Percentiles rank a stretch among this genome's conserved stretches.
Evolutionary conservation across 2,797 vertebrate species (phyloP).

Genomic region (Tympanoctomys barrerae): DNA sequence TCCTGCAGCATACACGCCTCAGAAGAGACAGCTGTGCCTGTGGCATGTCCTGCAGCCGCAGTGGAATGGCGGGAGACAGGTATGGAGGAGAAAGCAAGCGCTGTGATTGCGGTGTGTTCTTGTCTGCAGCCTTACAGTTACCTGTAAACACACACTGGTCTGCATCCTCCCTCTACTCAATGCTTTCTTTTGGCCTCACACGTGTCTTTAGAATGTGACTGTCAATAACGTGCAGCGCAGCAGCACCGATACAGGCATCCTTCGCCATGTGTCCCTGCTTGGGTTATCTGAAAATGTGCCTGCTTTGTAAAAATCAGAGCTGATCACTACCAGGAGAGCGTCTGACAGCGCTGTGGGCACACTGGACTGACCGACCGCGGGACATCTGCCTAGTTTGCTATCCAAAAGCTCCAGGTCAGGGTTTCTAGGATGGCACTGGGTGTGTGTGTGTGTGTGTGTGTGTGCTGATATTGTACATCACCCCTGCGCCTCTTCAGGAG

Average conservation of each 20-base stretch:
- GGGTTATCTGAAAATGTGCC: background rate
- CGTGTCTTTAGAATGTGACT: background rate
- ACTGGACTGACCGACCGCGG: fast-evolving
- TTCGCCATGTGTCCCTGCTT: fast-evolving
- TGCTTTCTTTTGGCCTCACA: background rate
- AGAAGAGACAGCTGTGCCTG: too few species aligned
- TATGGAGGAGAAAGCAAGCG: background rate
- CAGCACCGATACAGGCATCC: background rate
- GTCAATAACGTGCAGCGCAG: background rate
- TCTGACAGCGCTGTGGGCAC: too few species aligned
- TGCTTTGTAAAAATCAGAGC: background rate
- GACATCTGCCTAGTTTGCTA: too few species aligned
- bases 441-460: too few species aligned
- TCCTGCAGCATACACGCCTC: too few species aligned
- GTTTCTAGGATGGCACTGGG: background rate
- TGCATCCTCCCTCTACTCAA: background rate
- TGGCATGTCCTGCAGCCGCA: background rate
- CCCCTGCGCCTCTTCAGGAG: background rate
- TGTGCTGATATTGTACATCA: too few species aligned
- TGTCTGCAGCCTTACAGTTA: background rate
- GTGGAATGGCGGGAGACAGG: background rate
- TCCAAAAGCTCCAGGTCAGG: background rate
- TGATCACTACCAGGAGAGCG: background rate
- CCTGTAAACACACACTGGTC: background rate
- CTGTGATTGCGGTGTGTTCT: background rate